Percentiles rank a stretch among this genome's conserved stretches.
Evolutionary conservation across 1,140 invertebrate genomes (phyloP).

Genomic region (Popillia japonica): DNA sequence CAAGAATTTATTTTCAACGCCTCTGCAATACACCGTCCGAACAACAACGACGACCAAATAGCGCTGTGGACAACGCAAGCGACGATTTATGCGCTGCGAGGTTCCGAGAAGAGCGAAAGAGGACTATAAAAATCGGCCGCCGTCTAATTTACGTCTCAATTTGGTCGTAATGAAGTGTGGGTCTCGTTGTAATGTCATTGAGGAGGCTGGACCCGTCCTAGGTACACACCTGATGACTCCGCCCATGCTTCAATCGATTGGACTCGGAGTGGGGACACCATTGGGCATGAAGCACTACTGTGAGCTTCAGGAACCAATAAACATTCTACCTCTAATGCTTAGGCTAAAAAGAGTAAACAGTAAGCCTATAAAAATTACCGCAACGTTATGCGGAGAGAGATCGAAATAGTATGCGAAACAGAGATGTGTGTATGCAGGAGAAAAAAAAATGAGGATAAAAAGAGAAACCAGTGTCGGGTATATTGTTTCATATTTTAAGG

Average conservation of each 20-base stretch:
- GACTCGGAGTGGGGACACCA: constrained; percentile 43
- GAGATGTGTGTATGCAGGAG: background rate
- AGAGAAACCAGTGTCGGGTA: background rate
- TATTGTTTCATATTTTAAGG: constrained; percentile 33
- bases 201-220: constrained; percentile 29
- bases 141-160: constrained; percentile 46
- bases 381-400: constrained; percentile 17
- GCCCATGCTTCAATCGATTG: constrained; percentile 44
- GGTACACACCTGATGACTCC: constrained; percentile 39
- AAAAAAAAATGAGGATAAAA: background rate
- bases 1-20: constrained; percentile 28
- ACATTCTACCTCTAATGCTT: constrained; percentile 34
- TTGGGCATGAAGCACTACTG: constrained; percentile 43
- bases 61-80: background rate
- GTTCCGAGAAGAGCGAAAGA: constrained; percentile 33
- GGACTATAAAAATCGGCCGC: constrained; percentile 38
- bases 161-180: constrained; percentile 44
- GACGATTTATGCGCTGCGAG: constrained; percentile 24
- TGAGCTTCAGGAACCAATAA: constrained; percentile 38
- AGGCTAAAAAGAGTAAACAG: constrained; percentile 20
- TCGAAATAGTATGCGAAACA: background rate
- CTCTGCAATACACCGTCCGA: constrained; percentile 21
- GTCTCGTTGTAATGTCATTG: constrained; percentile 16
- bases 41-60: background rate
- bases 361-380: constrained; percentile 32